Evolutionary conservation across 2,113 vertebrate species (phyloP).

Genomic region (Myrmophylax atrothorax): DNA sequence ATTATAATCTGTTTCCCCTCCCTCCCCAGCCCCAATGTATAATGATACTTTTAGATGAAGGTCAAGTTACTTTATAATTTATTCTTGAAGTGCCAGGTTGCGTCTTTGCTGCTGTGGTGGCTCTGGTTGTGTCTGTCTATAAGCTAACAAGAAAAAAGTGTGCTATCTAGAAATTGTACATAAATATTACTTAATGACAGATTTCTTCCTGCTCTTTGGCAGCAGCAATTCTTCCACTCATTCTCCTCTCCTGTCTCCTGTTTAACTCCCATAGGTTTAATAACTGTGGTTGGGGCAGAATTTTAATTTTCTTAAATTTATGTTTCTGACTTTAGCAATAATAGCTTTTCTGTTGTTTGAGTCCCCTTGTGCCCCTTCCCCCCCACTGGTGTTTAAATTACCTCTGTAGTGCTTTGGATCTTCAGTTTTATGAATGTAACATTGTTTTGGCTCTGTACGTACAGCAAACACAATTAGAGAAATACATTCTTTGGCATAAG

Average conservation of each 20-base stretch:
- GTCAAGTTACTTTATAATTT: slow-evolving; percentile 30
- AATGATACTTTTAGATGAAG: slow-evolving; percentile 25
- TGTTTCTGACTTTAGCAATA: not conserved
- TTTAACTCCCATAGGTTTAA: not conserved
- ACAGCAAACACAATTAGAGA: not conserved
- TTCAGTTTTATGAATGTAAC: not conserved
- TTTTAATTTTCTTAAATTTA: not conserved
- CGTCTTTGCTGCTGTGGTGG: not conserved
- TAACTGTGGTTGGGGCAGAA: not conserved
- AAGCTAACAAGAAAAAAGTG: not conserved
- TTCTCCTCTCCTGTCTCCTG: not conserved
- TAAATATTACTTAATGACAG: not conserved
- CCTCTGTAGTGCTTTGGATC: not conserved
- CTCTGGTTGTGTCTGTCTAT: not conserved
- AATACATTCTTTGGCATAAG: not conserved
- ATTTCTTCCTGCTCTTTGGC: slow-evolving; percentile 10
- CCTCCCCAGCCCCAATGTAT: not conserved
- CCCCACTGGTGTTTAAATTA: not conserved
- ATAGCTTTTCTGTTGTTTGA: not conserved
- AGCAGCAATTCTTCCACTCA: not conserved
- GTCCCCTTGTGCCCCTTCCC: not conserved
- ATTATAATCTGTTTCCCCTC: slow-evolving; percentile 27
- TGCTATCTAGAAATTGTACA: not conserved
- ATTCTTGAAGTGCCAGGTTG: slow-evolving; percentile 43
- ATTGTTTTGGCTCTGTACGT: not conserved